Evolutionary conservation across 1,140 invertebrate species (phyloP).

Genomic region (Eurosta solidaginis): DNA sequence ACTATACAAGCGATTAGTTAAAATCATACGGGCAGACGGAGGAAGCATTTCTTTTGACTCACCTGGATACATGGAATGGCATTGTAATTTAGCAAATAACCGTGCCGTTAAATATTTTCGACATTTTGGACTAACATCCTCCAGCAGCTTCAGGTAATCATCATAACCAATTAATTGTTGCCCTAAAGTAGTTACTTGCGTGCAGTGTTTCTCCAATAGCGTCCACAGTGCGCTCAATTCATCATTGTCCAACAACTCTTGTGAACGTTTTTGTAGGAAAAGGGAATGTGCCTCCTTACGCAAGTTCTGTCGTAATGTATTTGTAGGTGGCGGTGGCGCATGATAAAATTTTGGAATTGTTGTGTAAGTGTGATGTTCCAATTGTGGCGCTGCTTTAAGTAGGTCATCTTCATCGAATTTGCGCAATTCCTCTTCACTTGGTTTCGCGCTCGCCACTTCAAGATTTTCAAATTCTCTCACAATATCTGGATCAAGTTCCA

Average conservation of each 20-base stretch:
- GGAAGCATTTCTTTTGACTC: background rate
- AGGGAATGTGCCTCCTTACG: constrained; percentile 84
- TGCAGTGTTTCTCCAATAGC: constrained; percentile 80
- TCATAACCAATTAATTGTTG: constrained; percentile 85
- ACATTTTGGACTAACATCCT: constrained; percentile 72
- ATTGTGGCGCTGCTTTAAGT: constrained; percentile 29
- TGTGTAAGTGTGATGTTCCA: constrained; percentile 44
- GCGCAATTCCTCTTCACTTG: constrained; percentile 33
- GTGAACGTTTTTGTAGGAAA: constrained; percentile 82
- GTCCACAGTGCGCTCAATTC: constrained; percentile 86
- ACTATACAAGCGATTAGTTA: background rate
- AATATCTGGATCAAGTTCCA: constrained; percentile 45
- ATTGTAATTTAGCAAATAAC: constrained; percentile 85
- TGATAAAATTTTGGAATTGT: constrained; percentile 80
- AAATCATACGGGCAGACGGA: background rate
- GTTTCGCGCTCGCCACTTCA: constrained; percentile 32
- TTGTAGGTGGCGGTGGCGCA: constrained; percentile 74
- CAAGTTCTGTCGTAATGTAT: constrained; percentile 78
- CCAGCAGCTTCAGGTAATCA: constrained; percentile 78
- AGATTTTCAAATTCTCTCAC: constrained; percentile 36
- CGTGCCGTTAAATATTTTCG: constrained; percentile 80
- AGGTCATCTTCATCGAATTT: constrained; percentile 36
- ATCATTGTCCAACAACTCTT: constrained; percentile 82
- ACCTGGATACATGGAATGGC: constrained; percentile 75
- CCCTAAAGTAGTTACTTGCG: constrained; percentile 69